Base-by-base conservation (phyloP, 2,113 vertebrate genomes). In the Myotis yumanensis region DNA sequence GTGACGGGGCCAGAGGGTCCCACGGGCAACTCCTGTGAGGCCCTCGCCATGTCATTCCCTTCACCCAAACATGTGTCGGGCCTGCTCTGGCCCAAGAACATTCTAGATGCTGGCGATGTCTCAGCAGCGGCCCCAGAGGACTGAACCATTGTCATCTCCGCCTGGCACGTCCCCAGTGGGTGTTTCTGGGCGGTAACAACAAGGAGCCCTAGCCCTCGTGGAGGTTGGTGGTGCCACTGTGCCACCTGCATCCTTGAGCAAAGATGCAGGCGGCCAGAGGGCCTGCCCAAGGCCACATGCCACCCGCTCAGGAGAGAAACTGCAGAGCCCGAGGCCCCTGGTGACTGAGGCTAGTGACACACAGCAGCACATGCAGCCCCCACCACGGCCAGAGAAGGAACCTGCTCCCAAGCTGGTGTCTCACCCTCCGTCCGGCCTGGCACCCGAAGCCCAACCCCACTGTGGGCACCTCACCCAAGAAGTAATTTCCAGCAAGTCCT, bases 381-480 rank as follows among this genome's bases (percentile, higher is more conserved):
- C 57, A 59, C 22, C 18, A 4, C 16, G 0, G 43, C 51, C 5
- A 6, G 69, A 25, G 28, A 22, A 51, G 59, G 57, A 52, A 14
- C 16, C 11, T 1, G 6, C 68, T 20, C 20, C 43, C 16, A 10
- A 4, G 3, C 11, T 15, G 0, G 3, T 0, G 0, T 0, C 23
- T 0, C 28, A 1, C 9, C 17, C 0, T 7, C 14, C 11, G 7
- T 4, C 43, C 0, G 0, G n/a, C 16, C 71, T 0, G 0, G 22
- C 35, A 18, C 23, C 11, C 62, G 4, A 66, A 32, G 7, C 25
- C 10, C 64, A 7, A 11, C 22, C 15, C 3, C 0, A 2, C 37
- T 0, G 1, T 0, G 7, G 37, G 4, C 7, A 37, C 11, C 2
- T 54, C 8, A 7, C 72, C 20, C 1, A 7, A 30, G 59, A 37